phyloP scores from a whole-genome alignment of 1,140 invertebrate genomes.

The Battus philenor region DNA sequence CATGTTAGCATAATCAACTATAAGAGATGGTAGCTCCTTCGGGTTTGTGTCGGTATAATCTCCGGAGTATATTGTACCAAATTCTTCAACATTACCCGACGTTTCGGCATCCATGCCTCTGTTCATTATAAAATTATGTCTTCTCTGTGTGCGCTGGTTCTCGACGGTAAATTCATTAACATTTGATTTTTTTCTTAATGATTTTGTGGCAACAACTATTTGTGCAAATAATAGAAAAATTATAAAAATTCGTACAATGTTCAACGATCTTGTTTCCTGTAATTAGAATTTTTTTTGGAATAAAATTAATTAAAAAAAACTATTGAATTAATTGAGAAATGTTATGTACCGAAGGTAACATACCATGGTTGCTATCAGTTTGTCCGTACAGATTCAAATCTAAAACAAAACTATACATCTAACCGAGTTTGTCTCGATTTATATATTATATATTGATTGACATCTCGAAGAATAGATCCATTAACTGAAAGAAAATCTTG shows the following conservation, averaged over 20 bases:
- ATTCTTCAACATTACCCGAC: conserved; percentile 26
- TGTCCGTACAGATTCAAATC: conserved; percentile 1
- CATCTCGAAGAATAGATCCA: conserved; percentile 42
- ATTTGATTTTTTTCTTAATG: conserved; percentile 41
- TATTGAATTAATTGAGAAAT: too few relatives aligned
- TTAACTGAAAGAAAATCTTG: conserved; percentile 26
- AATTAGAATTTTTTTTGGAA: background rate
- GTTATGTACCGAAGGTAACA: background rate
- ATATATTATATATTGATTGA: conserved; percentile 49
- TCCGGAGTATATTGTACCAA: conserved; percentile 27
- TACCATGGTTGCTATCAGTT: background rate
- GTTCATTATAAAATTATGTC: conserved; percentile 50
- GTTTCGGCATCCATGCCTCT: conserved; percentile 33
- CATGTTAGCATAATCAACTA: conserved; percentile 62
- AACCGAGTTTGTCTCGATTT: conserved; percentile 25
- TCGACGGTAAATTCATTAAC: conserved; percentile 45
- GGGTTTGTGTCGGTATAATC: conserved; percentile 35
- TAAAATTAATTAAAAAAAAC: too few relatives aligned
- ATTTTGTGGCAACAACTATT: conserved; percentile 34
- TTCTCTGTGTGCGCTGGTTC: conserved; percentile 46
- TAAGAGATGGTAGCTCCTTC: conserved; percentile 46
- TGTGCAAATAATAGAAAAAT: conserved; percentile 36
- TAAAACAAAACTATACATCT: conserved; percentile 17
- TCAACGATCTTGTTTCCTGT: conserved; percentile 4
- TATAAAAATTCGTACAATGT: conserved; percentile 30